A percentile compares a stretch with the other conserved stretches of the same genome.
Conservation (phyloP, 1,140 invertebrate genomes). For the Heliconius congener region DNA sequence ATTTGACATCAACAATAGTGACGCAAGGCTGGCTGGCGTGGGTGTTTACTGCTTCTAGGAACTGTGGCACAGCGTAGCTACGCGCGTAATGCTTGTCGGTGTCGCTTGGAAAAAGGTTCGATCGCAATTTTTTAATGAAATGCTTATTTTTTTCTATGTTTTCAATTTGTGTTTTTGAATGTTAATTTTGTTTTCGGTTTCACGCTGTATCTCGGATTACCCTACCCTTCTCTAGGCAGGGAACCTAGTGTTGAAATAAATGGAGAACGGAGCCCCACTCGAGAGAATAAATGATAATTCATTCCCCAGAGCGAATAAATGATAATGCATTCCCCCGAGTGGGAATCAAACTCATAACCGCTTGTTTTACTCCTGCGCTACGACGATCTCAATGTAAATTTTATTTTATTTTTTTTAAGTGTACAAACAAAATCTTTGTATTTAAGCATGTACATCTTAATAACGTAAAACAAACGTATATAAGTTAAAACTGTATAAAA, state of each 20-base stretch:
- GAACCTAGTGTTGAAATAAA: too few species aligned
- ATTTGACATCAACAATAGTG: conserved; percentile 28
- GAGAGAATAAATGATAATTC: too few species aligned
- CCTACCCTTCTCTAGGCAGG: too few species aligned
- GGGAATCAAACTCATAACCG: too few species aligned
- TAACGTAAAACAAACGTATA: background rate
- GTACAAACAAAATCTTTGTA: background rate
- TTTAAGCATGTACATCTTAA: background rate
- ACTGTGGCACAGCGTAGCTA: conserved; percentile 11
- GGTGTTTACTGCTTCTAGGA: conserved; percentile 28
- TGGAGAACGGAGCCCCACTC: too few species aligned
- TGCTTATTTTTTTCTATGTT: background rate
- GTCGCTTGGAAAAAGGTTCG: background rate
- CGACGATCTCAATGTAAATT: too few species aligned
- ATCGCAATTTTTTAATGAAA: background rate
- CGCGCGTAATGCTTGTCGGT: background rate
- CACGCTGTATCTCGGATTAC: background rate
- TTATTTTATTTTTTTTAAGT: background rate
- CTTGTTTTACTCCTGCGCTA: too few species aligned
- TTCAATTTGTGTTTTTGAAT: background rate
- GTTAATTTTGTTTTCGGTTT: background rate
- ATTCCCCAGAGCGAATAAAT: too few species aligned
- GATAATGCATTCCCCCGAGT: too few species aligned
- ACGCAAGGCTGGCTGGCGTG: conserved; percentile 23
- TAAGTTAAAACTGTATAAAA: too few species aligned